Base-by-base conservation (phyloP, 2,113 vertebrate genomes). In the Semnopithecus entellus region DNA sequence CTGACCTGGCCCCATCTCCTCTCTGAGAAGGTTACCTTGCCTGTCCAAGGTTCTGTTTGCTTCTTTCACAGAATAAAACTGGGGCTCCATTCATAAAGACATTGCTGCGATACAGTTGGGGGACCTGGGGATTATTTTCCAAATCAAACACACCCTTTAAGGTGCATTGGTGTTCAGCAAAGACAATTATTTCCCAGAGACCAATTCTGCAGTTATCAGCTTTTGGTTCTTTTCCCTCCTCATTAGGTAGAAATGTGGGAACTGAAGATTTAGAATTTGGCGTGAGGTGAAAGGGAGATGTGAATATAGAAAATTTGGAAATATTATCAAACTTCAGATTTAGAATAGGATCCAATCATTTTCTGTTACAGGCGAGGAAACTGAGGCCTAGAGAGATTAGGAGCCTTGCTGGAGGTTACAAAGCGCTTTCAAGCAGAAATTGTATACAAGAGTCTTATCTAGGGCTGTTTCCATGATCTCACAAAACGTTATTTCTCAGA, bases 401-500 rank as follows among this genome's bases (percentile, higher is more conserved):
- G 78, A 83, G 22, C 3, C 59, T 92, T 79, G 32, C 55, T 40
- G 20, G 35, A 64, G 64, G 9, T 83, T 70, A 55, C 4, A 48
- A 0, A 87, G 50, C 20, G 68, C 38, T 95, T 88, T 30, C 9
- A 13, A 81, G 16, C 30, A 88, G 59, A 45, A 55, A n/a, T 6
- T 89, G n/a, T 38, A 50, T 30, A 30, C 18, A 40, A 40, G 23
- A 79, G 6, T 68, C n/a, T 87, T 35, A 80, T 70, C 45, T 25
- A 64, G 2, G 45, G 14, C 12, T 43, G 2, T 95, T 91, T 95
- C 64, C 30, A 55, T 57, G 70, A 89, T 52, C n/a, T 76, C 81
- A 87, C 30, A 20, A 76, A 90, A 78, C 16, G 72, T 23, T 64
- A 0, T 89, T 97, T 97, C 80, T 91, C 57, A 81, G 75, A 96